Base-by-base conservation (phyloP, 2,797 vertebrate species). In the Myotis daubentonii region DNA sequence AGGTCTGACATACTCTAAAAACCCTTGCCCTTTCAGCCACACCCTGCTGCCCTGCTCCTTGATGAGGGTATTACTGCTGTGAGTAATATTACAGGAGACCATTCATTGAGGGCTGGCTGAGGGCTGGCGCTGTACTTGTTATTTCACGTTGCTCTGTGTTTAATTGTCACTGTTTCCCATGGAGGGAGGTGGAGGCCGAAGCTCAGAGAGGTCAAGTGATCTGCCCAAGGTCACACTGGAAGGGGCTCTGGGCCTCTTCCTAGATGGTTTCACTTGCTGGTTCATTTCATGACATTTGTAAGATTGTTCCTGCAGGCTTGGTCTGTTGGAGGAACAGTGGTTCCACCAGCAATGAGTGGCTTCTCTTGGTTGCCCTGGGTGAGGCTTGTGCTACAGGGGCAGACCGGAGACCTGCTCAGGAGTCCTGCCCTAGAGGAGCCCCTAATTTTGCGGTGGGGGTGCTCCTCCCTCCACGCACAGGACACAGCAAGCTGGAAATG, bases 211-310 rank as follows among this genome's bases (percentile, higher is more conserved):
- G 49, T 68, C 71, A 78, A 60, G 22, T n/a, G 25, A 57, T 80
- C 60, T 80, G 74, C n/a, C 57, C 65, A 86, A 92, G 87, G 51
- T 87, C 72, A 60, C n/a, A 60, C 36, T 36, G 23, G 47, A 49
- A 15, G 76, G 78, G 79, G 71, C 60, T 91, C 28, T 16, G 22
- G 78, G 81, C 30, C 30, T 51, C 82, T 78, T 72, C 68, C 76
- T 83, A 49, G 23, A 53, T 51, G 84, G 51, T n/a, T 66, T 84
- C 44, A 53, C 23, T 60, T 92, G 65, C 78, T 66, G 65, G 72
- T 8, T 44, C 9, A 8, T 85, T 78, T 93, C 76, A 28, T 87
- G 84, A 71, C 89, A 76, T 62, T 49, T 30, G 70, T 83, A 60
- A 81, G 89, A 28, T 49, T 7, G 2, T 92, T 87, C 72, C 80